These are phyloP conservation scores for Himalopsyche tibetana DNA, from an alignment of 2,888 invertebrate species.

Conservation along the genomic window DNA sequence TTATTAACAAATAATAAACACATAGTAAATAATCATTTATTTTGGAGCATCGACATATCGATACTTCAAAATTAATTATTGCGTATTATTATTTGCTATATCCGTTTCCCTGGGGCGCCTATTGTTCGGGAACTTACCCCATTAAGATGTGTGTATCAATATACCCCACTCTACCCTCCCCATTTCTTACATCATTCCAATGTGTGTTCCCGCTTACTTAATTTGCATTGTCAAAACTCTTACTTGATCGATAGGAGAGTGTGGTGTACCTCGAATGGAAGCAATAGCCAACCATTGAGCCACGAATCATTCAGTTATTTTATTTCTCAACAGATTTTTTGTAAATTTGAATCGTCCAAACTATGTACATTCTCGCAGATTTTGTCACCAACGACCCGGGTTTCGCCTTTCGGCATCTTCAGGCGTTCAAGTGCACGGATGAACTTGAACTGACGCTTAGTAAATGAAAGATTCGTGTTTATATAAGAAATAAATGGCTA, in stretches of 20 bases:
- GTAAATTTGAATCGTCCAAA: too few species aligned
- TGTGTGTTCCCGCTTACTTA: conserved; percentile 46
- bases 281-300: not conserved
- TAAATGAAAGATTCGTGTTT: too few species aligned
- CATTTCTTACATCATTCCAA: conserved; percentile 24
- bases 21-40: too few species aligned
- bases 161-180: conserved; percentile 7
- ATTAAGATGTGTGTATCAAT: conserved; percentile 22
- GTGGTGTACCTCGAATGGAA: not conserved
- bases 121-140: not conserved
- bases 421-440: too few species aligned
- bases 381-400: too few species aligned
- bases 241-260: conserved; percentile 59
- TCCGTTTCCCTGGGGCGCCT: not conserved
- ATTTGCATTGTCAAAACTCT: conserved; percentile 60
- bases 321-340: too few species aligned
- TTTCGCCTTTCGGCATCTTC: too few species aligned
- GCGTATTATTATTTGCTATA: conserved; percentile 13
- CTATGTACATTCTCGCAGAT: too few species aligned
- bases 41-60: not conserved
- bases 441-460: too few species aligned
- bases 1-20: too few species aligned
- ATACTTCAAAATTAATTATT: conserved; percentile 14
- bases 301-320: not conserved
- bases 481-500: too few species aligned